Base-by-base conservation (phyloP, 2,888 invertebrate species). In the Drosophila meridionalis region DNA sequence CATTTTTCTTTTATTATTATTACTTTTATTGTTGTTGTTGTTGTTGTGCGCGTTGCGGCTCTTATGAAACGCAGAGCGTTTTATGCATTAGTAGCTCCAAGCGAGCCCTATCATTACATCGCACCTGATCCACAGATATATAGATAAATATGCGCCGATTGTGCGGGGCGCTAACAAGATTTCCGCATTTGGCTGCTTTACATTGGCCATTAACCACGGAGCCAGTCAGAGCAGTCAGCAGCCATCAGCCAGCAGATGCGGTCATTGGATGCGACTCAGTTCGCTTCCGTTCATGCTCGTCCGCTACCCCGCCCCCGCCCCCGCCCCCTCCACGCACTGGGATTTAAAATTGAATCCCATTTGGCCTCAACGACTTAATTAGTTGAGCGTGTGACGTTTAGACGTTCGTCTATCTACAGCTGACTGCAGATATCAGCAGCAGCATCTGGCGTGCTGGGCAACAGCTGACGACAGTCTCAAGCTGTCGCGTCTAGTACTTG, bases 401-500 rank as follows among this genome's bases (percentile, higher is more conserved):
- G 52, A 64, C 62, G 67, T 69, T 63, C 61, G 83, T 76, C 70
- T 60, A 69, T 82, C 85, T 66, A 12, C 76, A 62, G 38, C 69
- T 58, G 68, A 28, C 38, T 63, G 45, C 52, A 26, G 56, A 50
- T 59, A 67, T 71, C 70, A 70, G 56, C 73, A 65, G 88, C 72
- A 86, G 88, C 72, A 86, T 64, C 61, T 79, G 76, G 73, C 69
- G 43, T 30, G 47, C 55, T 56, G 52, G 50, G 56, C 71, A 71
- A 64, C 90, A 87, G 82, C 87, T 87, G 90, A 67, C 62, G 47
- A 57, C 57, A 38, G 87, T 89, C 91, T 90, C 90, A 91, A 91
- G 90, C 91, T 90, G 91, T 91, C 90, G 81, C 84, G 80, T 72
- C 80, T 78, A 66, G 57, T 70, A 55, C 38, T 70, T 72, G 30